Evolutionary conservation across 2,113 vertebrate species (phyloP), one percentile per base, ranked within the genome.

Genomic region (Tetrao urogallus): DNA sequence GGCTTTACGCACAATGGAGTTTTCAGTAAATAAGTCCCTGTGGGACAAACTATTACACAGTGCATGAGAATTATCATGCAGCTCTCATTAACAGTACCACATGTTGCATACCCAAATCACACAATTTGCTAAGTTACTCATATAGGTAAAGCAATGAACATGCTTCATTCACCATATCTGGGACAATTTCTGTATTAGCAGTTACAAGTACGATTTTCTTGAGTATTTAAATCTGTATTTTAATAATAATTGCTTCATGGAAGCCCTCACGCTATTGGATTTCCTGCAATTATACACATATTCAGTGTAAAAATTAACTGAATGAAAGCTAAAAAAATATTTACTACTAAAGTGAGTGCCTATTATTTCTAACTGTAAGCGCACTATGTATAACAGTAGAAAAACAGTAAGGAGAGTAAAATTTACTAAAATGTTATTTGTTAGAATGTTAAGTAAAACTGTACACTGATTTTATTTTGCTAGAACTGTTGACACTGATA

Each of bases 21-120:
- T 92, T 92, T 64, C 66, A 80, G 78, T 91, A 96, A 95, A 92
- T 86, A 94, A 93, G 91, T 19, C 73, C 88, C 94, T n/a, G 45
- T 66, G 91, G 89, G 90, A 90, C 76, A 91, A 88, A 78, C 75
- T 80, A 72, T 88, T 96, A 94, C 63, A 80, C 27, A 43, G 82
- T 24, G 47, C 70, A 17, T 58, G 69, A 93, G 82, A 95, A 94
- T 86, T 70, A 76, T 82, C 70, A 79, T n/a, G 69, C 52, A 91
- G 82, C 73, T 89, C 74, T 91, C 93, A 93, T 96, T 93, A 96
- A 82, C 64, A 83, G 43, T 58, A 92, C 67, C 81, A 95, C 86
- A 84, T 65, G 77, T 93, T 95, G 93, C 92, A 93, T 3, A 1
- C 28, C 52, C 64, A 74, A 85, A 93, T 94, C 78, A 90, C 45